Base-by-base conservation (phyloP, 1,140 invertebrate species). In the Calosoma granatense region DNA sequence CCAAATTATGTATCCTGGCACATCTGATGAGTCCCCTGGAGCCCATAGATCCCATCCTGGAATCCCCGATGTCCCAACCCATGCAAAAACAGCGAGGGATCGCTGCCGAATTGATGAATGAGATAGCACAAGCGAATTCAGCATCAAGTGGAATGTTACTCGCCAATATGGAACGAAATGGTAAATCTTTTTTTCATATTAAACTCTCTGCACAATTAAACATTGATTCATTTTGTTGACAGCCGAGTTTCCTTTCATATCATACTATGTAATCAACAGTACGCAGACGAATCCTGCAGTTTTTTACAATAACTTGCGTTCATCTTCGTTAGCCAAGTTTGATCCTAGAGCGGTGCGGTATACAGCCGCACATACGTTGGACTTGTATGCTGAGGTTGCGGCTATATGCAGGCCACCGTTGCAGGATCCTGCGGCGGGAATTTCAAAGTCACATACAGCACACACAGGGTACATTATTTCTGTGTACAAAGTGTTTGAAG, bases 401-500 rank as follows among this genome's bases (percentile, higher is more conserved):
- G 88, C 89, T 64, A 92, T 94, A 60, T 90, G 90, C 55, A 74
- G 90, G 60, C 92, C 92, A 14, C 90, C 91, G 0, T 78, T 92
- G 39, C 82, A 82, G 55, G 86, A 87, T 65, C 77, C 87, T 19
- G 82, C 81, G 53, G 84, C 84, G 30, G 78, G 80, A 57, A 78
- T 83, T 20, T 83, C 84, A 68, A 83, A 87, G 68, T 84, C 84
- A 2, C 84, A 86, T 63, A 86, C 88, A 59, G 75, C 84, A 47
- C 79, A 82, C 60, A 92, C 90, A 11, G 92, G 90, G 19, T 95
- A 92, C 68, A 92, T 95, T 67, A 85, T 95, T 63, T 92, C 88
- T 58, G 88, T 94, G 64, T 94, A 93, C 74, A 92, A 92, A 78
- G 91, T 94, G 1, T 94, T 94, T 68, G 90, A 94, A 72, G 92